Evolutionary conservation across 2,113 vertebrate genomes (phyloP).

Genomic region (Cynoglossus semilaevis): DNA sequence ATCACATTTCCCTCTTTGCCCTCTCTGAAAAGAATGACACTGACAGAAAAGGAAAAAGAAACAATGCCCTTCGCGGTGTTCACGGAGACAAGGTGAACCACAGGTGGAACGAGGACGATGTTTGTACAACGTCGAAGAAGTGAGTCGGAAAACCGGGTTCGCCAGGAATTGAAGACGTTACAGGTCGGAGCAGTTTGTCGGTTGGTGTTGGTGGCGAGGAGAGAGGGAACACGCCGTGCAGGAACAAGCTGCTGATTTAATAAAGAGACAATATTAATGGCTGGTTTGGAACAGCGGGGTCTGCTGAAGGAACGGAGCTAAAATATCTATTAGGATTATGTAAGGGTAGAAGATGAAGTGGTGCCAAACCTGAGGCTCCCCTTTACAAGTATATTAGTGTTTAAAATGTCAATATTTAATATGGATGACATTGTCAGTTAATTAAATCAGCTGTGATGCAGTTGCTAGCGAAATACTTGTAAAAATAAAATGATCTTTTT

Average conservation of each 20-base stretch:
- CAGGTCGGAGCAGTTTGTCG: too few species aligned
- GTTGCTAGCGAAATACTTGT: too few species aligned
- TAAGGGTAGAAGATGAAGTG: neutral
- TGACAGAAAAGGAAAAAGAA: conserved; percentile 1
- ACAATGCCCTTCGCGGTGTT: neutral
- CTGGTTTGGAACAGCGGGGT: conserved; percentile 17
- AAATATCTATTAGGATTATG: conserved; percentile 1
- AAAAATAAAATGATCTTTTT: too few species aligned
- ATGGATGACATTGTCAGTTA: too few species aligned
- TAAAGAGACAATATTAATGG: conserved; percentile 40
- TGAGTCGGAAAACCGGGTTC: neutral
- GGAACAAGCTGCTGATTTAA: conserved; percentile 50
- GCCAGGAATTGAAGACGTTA: conserved; percentile 12
- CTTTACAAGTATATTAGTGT: neutral
- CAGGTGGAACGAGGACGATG: neutral
- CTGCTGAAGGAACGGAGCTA: conserved; percentile 4
- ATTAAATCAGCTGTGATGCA: too few species aligned
- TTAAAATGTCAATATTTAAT: too few species aligned
- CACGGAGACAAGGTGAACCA: neutral
- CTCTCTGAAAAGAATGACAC: conserved; percentile 7
- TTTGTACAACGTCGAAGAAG: neutral
- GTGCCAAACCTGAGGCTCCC: neutral
- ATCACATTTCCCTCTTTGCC: conserved; percentile 33
- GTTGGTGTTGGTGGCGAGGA: conserved; percentile 18
- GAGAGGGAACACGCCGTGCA: conserved; percentile 42